Evolutionary conservation across 2,113 vertebrate genomes (phyloP).

Genomic region (Channa maculata): DNA sequence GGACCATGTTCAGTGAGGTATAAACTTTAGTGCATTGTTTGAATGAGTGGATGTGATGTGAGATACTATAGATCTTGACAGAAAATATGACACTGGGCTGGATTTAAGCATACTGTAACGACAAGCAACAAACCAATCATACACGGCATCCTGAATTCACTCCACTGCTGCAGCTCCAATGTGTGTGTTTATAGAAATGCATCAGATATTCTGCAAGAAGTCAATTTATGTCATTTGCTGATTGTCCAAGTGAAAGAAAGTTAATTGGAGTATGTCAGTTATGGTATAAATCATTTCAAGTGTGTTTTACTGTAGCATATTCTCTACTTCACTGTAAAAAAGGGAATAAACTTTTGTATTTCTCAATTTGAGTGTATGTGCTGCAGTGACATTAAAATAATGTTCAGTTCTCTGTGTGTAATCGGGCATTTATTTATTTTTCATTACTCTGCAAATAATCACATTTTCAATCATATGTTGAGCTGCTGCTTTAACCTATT

Average conservation of each 20-base stretch:
- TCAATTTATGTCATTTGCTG: constrained; percentile 36
- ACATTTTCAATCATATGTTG: background rate
- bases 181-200: constrained; percentile 4
- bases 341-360: constrained; percentile 77
- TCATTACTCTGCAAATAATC: too few species aligned
- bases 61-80: background rate
- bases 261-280: constrained; percentile 23
- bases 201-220: constrained; percentile 49
- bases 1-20: constrained; percentile 24
- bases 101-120: constrained; percentile 24
- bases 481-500: background rate
- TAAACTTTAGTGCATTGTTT: background rate
- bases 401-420: constrained; percentile 16
- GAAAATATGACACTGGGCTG: constrained; percentile 22
- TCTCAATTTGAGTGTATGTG: constrained; percentile 66
- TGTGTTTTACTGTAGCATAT: constrained; percentile 68
- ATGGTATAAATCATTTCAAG: constrained; percentile 55
- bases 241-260: constrained; percentile 20
- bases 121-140: constrained; percentile 9
- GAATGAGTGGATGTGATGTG: constrained; percentile 7
- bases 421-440: background rate
- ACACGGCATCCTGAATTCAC: constrained; percentile 17
- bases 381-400: constrained; percentile 78
- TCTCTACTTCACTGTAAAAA: constrained; percentile 63
- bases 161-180: background rate